These are phyloP conservation scores for Eurois occulta DNA, from an alignment of 2,888 invertebrate genomes.

Conservation along the genomic window DNA sequence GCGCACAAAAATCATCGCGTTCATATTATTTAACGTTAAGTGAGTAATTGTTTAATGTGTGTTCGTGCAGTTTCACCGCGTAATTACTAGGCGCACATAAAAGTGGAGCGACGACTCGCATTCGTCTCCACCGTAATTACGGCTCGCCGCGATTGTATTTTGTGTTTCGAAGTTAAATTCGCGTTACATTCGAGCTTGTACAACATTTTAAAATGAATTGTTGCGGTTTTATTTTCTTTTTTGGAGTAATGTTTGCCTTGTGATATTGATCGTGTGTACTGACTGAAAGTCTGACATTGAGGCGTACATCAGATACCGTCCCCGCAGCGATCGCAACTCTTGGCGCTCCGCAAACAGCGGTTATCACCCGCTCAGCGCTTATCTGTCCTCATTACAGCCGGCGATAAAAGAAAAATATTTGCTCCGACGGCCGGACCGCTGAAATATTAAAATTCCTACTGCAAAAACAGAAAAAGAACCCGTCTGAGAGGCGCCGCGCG, in stretches of 20 bases:
- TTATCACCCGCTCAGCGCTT: constrained; percentile 57
- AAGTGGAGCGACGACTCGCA: constrained; percentile 24
- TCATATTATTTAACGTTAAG: constrained; percentile 15
- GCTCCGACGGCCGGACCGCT: constrained; percentile 43
- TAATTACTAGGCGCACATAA: constrained; percentile 33
- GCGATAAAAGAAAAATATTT: constrained; percentile 62
- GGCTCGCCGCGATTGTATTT: constrained; percentile 11
- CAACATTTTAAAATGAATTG: not conserved
- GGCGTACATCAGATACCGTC: constrained; percentile 8
- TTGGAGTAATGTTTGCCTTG: not conserved
- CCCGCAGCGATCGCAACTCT: constrained; percentile 31
- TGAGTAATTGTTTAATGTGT: constrained; percentile 26
- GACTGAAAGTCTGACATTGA: not conserved
- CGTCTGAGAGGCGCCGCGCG: constrained; percentile 27
- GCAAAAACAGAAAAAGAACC: constrained; percentile 43
- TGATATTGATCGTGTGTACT: not conserved
- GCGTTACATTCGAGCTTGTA: not conserved
- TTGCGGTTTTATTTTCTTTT: not conserved
- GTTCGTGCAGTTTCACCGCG: constrained; percentile 13
- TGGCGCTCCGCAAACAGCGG: constrained; percentile 32
- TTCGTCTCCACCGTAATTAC: constrained; percentile 28
- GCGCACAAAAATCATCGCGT: constrained; percentile 21
- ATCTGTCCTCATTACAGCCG: constrained; percentile 54
- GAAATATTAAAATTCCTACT: constrained; percentile 57
- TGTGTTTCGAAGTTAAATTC: constrained; percentile 14